Evolutionary conservation across 2,797 vertebrate genomes (phyloP), one percentile per base, ranked within the genome.

Genomic region (Macropodus opercularis): DNA sequence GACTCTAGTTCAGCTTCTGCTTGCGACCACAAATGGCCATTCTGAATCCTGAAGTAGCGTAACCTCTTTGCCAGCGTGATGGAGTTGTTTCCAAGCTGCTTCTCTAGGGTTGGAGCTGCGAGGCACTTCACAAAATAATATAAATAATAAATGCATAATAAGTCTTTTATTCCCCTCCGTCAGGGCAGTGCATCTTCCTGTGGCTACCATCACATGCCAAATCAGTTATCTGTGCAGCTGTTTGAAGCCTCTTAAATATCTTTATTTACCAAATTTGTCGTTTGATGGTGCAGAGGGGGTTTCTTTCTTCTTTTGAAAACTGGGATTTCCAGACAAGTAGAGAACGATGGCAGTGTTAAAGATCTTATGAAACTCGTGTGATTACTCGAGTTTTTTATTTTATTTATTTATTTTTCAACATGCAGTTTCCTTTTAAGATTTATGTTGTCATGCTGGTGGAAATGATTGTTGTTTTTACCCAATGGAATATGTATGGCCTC

Each of bases 401-500:
- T 53, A 52, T 61, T 61, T 41, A 47, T 48, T 27, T 64, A n/a
- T 83, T 62, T 84, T 54, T 54, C 75, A 84, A 82, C 66, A 77
- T 53, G 62, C 60, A n/a, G 53, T 48, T 67, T 53, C 59, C 53
- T 77, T 85, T 77, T 83, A 63, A 73, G 66, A 74, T 76, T 69
- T 71, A 61, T 56, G 56, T 84, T 79, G 85, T 87, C 87, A 87
- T 18, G 63, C 63, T 72, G 57, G 72, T 77, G 79, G 86, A 90
- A 91, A 79, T 91, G 86, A 91, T 90, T 77, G 69, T 80, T 77
- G 73, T 80, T 86, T 85, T 87, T 77, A 87, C 81, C 83, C 87
- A 90, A 89, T 90, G 89, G 90, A 92, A 91, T 93, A 92, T 91
- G 90, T 85, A 90, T 92, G 89, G 73, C 86, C 84, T 76, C 85